Evolutionary conservation across 2,888 invertebrate genomes (phyloP).

Genomic region (Rugalucina vietnamica): DNA sequence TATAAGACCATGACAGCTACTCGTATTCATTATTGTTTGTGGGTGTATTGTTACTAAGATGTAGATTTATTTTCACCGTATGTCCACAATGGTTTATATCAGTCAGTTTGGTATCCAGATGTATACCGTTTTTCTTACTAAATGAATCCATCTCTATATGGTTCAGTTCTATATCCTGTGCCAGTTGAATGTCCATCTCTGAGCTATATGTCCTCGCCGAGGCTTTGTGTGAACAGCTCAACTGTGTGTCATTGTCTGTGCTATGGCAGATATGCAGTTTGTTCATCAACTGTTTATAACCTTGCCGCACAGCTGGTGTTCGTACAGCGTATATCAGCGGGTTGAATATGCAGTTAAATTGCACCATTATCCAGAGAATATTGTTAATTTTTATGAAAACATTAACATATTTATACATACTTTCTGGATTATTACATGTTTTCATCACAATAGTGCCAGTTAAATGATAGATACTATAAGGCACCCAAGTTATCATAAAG

Average conservation of each 20-base stretch:
- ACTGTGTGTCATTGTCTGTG: neutral
- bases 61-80: too few species aligned
- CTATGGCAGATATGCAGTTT: neutral
- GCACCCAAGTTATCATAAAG: slow-evolving; percentile 75
- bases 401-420: neutral
- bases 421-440: neutral
- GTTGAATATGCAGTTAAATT: slow-evolving; percentile 71
- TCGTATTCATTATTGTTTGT: too few species aligned
- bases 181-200: neutral
- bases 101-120: too few species aligned
- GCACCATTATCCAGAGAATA: slow-evolving; percentile 64
- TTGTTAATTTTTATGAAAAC: slow-evolving; percentile 37
- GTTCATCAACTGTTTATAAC: slow-evolving; percentile 55
- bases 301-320: slow-evolving; percentile 68
- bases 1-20: too few species aligned
- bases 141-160: too few species aligned
- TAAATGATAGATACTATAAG: slow-evolving; percentile 71
- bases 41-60: too few species aligned
- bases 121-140: too few species aligned
- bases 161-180: too few species aligned
- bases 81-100: too few species aligned
- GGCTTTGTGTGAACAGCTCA: neutral
- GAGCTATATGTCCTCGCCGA: neutral
- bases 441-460: slow-evolving; percentile 25
- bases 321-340: slow-evolving; percentile 75